These are phyloP conservation scores for Pyrrhia umbra DNA, from an alignment of 2,888 invertebrate genomes.

Conservation along the genomic window DNA sequence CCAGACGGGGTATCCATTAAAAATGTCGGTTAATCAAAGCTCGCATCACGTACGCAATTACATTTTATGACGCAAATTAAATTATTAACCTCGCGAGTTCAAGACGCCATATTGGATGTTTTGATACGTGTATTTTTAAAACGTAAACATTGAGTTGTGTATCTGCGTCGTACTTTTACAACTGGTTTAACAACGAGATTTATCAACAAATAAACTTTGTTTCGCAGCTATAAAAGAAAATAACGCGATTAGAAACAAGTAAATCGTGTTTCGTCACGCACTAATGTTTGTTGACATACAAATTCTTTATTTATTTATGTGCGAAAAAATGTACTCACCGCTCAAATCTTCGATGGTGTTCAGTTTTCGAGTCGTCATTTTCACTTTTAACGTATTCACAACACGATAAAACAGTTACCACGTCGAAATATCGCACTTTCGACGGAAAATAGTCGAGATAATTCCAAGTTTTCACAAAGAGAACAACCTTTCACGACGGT, in stretches of 20 bases:
- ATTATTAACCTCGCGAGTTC: conserved; percentile 70
- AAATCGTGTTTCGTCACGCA: conserved; percentile 71
- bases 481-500: conserved; percentile 57
- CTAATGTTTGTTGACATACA: conserved; percentile 68
- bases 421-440: conserved; percentile 60
- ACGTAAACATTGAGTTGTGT: conserved; percentile 57
- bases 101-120: conserved; percentile 63
- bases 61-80: conserved; percentile 69
- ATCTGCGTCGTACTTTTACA: conserved; percentile 16
- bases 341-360: conserved; percentile 88
- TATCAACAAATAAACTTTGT: neutral
- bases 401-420: conserved; percentile 60
- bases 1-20: conserved; percentile 43
- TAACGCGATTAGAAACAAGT: conserved; percentile 61
- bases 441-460: conserved; percentile 57
- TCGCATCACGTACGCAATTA: conserved; percentile 66
- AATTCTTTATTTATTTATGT: conserved; percentile 78
- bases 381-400: conserved; percentile 62
- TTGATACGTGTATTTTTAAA: conserved; percentile 47
- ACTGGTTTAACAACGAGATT: neutral
- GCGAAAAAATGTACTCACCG: conserved; percentile 77
- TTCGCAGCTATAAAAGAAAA: conserved; percentile 1
- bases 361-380: conserved; percentile 86
- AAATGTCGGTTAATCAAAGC: conserved; percentile 57
- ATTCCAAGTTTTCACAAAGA: conserved; percentile 60